phyloP scores from a whole-genome alignment of 1,140 invertebrate species.

The Mesaphorura yosii region DNA sequence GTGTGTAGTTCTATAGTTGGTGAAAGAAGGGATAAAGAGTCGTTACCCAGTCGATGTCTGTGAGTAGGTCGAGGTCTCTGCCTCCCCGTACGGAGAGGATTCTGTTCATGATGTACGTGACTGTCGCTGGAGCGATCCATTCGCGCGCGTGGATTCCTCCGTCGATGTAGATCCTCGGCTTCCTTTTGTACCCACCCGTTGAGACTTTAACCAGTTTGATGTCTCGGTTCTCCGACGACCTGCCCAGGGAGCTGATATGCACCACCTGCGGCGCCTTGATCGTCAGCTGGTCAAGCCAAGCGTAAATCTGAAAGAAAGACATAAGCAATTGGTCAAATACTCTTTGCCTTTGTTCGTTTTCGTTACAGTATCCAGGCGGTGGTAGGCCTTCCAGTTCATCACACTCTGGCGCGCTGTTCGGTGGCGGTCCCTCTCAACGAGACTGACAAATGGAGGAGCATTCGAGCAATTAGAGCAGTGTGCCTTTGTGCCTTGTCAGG shows the following conservation, averaged over 20 bases:
- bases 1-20: neutral
- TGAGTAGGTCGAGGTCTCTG: conserved; percentile 51
- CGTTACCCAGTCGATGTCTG: conserved; percentile 72
- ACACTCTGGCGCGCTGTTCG: conserved; percentile 12
- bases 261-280: conserved; percentile 15
- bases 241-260: conserved; percentile 39
- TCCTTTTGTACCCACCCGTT: conserved; percentile 18
- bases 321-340: neutral
- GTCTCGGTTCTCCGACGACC: conserved; percentile 58
- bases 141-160: conserved; percentile 69
- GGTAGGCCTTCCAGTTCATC: conserved; percentile 30
- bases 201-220: conserved; percentile 55
- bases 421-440: conserved; percentile 15
- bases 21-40: neutral
- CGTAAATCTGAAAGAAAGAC: conserved; percentile 20
- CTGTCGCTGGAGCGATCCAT: conserved; percentile 55
- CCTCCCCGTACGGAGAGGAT: conserved; percentile 58
- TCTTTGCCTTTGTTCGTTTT: neutral
- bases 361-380: conserved; percentile 19
- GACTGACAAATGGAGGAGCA: conserved; percentile 3
- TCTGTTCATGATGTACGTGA: conserved; percentile 68
- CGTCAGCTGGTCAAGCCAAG: conserved; percentile 26
- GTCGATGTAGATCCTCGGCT: conserved; percentile 41
- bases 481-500: too few species aligned
- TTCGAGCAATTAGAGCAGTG: too few species aligned